Conservation (phyloP, 2,113 vertebrate genomes). For the Sinosuthora webbiana region DNA sequence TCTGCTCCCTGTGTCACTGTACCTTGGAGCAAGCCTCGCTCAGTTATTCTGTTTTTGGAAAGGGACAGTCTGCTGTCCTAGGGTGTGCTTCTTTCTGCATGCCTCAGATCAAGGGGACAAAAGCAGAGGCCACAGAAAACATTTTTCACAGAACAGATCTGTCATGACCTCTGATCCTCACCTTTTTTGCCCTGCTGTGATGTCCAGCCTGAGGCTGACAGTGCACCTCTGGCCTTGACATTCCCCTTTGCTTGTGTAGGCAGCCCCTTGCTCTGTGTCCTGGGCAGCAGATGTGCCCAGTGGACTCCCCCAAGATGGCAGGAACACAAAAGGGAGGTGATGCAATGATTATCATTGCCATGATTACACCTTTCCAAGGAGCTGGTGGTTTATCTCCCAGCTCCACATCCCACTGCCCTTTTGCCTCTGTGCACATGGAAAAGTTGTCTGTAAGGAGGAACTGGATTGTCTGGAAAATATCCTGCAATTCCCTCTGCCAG, state of each 20-base stretch:
- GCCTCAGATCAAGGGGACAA: background rate
- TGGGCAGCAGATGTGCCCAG: background rate
- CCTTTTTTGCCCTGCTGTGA: rapidly evolving
- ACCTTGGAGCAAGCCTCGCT: background rate
- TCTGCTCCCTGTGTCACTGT: background rate
- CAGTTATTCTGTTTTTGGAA: rapidly evolving
- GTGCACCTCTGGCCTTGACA: background rate
- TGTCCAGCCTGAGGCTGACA: background rate
- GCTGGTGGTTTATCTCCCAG: background rate
- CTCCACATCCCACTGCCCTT: background rate
- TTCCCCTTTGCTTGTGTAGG: background rate
- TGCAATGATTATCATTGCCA: background rate
- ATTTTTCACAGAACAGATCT: background rate
- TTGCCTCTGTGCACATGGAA: background rate
- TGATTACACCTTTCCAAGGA: background rate
- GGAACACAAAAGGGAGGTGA: background rate
- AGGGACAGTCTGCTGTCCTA: background rate
- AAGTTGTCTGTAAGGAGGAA: background rate
- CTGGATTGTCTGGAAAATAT: background rate
- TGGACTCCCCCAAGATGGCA: background rate
- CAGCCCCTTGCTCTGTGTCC: background rate
- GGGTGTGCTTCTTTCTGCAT: rapidly evolving
- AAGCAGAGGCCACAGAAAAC: background rate
- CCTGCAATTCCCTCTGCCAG: background rate
- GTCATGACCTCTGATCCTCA: background rate